phyloP scores from a whole-genome alignment of 92 coral and sea anemone species.

The Parazoanthus swiftii region DNA sequence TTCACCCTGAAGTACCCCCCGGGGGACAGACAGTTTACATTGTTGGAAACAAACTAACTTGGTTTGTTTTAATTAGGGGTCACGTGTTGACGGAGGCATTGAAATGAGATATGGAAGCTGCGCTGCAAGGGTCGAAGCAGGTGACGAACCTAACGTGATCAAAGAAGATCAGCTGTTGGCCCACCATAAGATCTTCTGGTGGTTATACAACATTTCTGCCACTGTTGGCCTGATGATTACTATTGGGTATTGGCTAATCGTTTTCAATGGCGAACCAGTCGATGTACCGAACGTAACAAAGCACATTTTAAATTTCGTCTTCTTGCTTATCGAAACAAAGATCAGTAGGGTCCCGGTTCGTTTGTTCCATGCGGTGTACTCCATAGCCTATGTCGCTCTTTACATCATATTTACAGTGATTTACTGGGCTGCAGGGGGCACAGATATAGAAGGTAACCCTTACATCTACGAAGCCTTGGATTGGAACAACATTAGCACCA shows the following conservation, averaged over 20 bases:
- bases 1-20: too few species aligned
- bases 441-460: constrained; percentile 19
- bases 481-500: constrained; percentile 18
- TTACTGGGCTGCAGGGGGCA: constrained; percentile 52
- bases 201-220: not conserved
- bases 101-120: not conserved
- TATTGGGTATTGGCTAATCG: not conserved
- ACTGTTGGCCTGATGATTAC: not conserved
- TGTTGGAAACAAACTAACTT: not conserved
- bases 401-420: constrained; percentile 37
- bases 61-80: not conserved
- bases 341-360: constrained; percentile 34
- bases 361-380: constrained; percentile 34
- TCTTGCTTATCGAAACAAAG: not conserved
- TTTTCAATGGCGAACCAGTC: not conserved
- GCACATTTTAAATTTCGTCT: not conserved
- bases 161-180: not conserved
- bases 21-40: too few species aligned
- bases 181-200: constrained; percentile 11
- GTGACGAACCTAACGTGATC: not conserved
- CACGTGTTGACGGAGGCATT: not conserved
- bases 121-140: not conserved
- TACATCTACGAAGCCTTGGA: constrained; percentile 43
- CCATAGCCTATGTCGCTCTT: constrained; percentile 4
- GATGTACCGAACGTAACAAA: not conserved